A percentile compares a stretch with the other conserved stretches of the same genome.
Evolutionary conservation across 1,140 invertebrate genomes (phyloP).

Genomic region (Microplitis mediator): DNA sequence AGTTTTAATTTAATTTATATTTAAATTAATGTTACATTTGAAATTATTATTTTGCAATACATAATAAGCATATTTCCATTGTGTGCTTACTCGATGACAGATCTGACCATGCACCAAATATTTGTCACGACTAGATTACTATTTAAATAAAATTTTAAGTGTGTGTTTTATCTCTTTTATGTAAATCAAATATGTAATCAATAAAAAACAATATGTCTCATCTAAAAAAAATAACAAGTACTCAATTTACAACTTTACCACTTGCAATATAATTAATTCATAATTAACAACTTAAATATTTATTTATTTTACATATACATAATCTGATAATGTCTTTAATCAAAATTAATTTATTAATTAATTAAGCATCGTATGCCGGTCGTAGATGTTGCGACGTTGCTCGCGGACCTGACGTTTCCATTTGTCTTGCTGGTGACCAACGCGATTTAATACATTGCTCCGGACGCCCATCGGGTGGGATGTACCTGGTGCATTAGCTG

Average conservation of each 20-base stretch:
- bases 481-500: slow-evolving; percentile 61
- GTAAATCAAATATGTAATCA: slow-evolving; percentile 1
- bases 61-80: background rate
- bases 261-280: background rate
- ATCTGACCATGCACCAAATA: slow-evolving; percentile 1
- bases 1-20: background rate
- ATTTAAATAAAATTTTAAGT: background rate
- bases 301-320: too few species aligned
- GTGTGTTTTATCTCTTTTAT: background rate
- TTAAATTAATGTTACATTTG: background rate
- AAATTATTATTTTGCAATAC: background rate
- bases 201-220: background rate
- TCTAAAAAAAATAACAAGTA: background rate
- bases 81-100: background rate
- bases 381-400: slow-evolving; percentile 95
- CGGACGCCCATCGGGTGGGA: slow-evolving; percentile 75
- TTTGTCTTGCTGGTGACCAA: slow-evolving; percentile 94
- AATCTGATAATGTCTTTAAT: too few species aligned
- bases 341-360: slow-evolving; percentile 56
- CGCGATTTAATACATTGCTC: slow-evolving; percentile 89
- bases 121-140: background rate
- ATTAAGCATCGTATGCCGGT: slow-evolving; percentile 97
- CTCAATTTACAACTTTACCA: background rate
- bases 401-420: slow-evolving; percentile 97
- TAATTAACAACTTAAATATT: background rate